Evolutionary conservation across 1,140 invertebrate genomes (phyloP), one percentile per base, ranked within the genome.

Genomic region (Cardiocondyla obscurior): DNA sequence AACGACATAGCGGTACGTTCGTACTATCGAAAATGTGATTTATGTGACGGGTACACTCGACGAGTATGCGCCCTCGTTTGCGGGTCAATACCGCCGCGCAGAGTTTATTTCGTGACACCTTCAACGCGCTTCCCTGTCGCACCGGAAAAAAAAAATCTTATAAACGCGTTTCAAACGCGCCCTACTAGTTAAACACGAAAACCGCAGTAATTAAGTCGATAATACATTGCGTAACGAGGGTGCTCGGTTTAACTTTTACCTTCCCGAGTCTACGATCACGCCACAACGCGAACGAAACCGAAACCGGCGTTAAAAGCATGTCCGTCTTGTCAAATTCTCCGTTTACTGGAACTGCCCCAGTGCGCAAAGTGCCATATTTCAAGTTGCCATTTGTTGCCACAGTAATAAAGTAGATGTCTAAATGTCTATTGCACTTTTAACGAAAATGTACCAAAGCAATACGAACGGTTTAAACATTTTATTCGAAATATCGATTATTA

Each of bases 241-340:
- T 88, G 60, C 57, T 46, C 51, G 28, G n/a, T 67, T 22, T 62
- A 19, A 12, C 60, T 14, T 42, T 25, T 46, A 53, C 60, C 44
- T 69, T 2, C n/a, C 7, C 4, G 39, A 22, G 12, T 25, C n/a
- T 67, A 73, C n/a, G 22, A 46, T 25, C 60, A 55, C 33, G 49
- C 25, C 64, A 53, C 51, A 51, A 33, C 77, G 28, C 58, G 76
- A 90, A 87, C 69, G 86, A 89, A 88, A 87, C 81, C 65, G 74
- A 85, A 90, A 81, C 77, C 79, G 36, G 19, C 55, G 84, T 89
- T 90, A 89, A 90, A 90, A 90, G 89, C 88, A 67, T 70, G 77
- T 84, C 60, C 73, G 25, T 83, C 70, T n/a, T 25, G 25, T 62
- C 28, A 7, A 62, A 57, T 65, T 4, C 44, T 42, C n/a, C 25